phyloP scores from a whole-genome alignment of 2,888 invertebrate species.

The Sphaerophoria taeniata region DNA sequence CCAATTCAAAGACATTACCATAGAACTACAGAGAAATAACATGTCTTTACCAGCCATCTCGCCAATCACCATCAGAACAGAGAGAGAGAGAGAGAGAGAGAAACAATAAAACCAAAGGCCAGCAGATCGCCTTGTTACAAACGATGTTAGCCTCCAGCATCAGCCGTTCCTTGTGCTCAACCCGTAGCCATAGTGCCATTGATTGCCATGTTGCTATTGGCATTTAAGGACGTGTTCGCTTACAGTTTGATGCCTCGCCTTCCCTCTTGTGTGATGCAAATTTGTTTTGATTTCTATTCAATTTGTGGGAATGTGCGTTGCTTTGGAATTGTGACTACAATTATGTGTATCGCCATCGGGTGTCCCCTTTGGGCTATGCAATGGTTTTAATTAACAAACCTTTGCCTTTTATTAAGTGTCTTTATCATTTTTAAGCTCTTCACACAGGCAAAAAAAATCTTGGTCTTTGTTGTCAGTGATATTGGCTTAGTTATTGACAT shows the following conservation, averaged over 20 bases:
- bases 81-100: not conserved
- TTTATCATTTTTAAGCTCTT: no score
- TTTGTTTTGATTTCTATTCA: constrained; percentile 33
- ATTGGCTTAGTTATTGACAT: not conserved
- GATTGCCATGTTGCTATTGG: constrained; percentile 47
- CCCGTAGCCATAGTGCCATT: constrained; percentile 7
- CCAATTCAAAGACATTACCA: not conserved
- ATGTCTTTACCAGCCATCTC: not conserved
- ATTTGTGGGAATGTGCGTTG: constrained; percentile 8
- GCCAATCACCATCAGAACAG: not conserved
- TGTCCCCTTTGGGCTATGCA: not conserved
- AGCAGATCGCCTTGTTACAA: constrained; percentile 44
- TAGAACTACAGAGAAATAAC: not conserved
- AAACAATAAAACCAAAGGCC: not conserved
- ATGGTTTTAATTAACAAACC: constrained; percentile 37
- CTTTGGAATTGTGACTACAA: not conserved
- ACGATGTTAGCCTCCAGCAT: constrained; percentile 40
- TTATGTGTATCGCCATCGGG: not conserved
- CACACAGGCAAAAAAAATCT: not conserved
- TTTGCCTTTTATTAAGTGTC: not conserved
- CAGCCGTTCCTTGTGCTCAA: not conserved
- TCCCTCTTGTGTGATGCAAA: constrained; percentile 32
- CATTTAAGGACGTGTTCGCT: constrained; percentile 42
- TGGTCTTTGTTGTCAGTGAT: not conserved
- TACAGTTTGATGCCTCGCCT: constrained; percentile 14